phyloP scores from a whole-genome alignment of 2,888 invertebrate genomes.

The Synanthedon myopaeformis region DNA sequence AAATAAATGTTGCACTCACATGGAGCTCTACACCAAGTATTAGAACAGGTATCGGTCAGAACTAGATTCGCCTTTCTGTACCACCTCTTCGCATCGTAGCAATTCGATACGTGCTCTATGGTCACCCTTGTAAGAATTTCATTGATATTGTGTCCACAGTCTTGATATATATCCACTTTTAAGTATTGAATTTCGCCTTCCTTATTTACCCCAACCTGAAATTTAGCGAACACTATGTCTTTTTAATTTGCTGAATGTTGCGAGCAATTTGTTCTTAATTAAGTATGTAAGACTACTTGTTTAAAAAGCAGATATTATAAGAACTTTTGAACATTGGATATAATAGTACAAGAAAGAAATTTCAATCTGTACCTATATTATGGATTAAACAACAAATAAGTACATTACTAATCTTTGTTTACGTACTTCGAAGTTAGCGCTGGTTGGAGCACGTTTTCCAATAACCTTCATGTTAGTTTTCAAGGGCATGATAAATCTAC shows the following conservation, averaged over 20 bases:
- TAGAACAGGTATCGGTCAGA: constrained; percentile 75
- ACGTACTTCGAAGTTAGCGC: constrained; percentile 66
- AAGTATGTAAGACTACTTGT: no score
- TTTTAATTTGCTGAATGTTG: no score
- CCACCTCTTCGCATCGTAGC: constrained; percentile 73
- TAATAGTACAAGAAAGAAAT: no score
- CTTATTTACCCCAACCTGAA: constrained; percentile 70
- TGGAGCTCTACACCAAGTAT: constrained; percentile 79
- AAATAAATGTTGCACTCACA: constrained; percentile 38
- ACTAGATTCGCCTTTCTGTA: constrained; percentile 57
- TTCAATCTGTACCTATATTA: no score
- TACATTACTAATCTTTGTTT: neutral
- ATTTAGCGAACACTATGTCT: neutral
- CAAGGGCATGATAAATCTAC: constrained; percentile 73
- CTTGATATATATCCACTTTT: constrained; percentile 62
- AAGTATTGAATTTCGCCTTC: constrained; percentile 76
- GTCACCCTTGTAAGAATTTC: constrained; percentile 51
- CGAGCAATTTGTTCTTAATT: no score
- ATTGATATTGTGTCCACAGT: constrained; percentile 59
- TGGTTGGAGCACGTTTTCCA: constrained; percentile 69
- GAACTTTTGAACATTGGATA: no score
- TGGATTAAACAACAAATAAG: constrained; percentile 1
- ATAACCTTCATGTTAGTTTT: constrained; percentile 73
- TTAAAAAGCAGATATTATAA: no score
- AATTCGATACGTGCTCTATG: constrained; percentile 49